phyloP scores from a whole-genome alignment of 2,113 vertebrate genomes.

The Dicerorhinus sumatrensis region DNA sequence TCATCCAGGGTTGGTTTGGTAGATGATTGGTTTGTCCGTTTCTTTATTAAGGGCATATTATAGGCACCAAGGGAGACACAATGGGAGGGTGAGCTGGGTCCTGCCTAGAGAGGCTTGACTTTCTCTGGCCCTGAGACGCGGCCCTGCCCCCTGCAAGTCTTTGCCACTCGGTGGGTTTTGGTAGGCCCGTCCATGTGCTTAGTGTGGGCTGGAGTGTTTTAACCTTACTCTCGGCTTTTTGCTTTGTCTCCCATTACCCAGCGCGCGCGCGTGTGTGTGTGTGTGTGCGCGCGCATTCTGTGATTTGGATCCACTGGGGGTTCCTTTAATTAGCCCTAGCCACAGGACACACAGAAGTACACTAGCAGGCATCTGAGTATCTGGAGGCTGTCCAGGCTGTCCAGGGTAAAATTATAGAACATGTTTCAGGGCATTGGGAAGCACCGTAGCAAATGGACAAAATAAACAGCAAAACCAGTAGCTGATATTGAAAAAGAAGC shows the following conservation, averaged over 20 bases:
- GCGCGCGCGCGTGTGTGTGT: neutral
- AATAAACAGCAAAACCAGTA: no score
- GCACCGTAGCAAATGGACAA: no score
- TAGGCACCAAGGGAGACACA: neutral
- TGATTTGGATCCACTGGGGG: neutral
- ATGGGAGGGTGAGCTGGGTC: neutral
- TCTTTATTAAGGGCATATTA: neutral
- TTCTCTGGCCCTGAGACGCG: neutral
- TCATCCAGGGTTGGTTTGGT: neutral
- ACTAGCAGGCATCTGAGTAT: no score
- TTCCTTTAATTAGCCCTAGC: neutral
- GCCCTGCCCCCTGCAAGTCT: neutral
- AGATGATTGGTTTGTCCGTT: neutral
- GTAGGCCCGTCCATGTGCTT: neutral
- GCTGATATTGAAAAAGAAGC: no score
- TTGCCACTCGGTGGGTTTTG: neutral
- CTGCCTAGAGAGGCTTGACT: neutral
- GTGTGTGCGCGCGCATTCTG: fast-evolving
- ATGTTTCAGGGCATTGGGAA: no score
- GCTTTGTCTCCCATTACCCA: neutral
- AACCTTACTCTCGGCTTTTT: neutral
- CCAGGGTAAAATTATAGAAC: no score
- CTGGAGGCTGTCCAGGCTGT: no score
- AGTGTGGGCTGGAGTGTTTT: neutral
- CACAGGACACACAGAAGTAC: no score